Conservation (phyloP, 2,888 invertebrate species). For the Acrobasis repandana region DNA sequence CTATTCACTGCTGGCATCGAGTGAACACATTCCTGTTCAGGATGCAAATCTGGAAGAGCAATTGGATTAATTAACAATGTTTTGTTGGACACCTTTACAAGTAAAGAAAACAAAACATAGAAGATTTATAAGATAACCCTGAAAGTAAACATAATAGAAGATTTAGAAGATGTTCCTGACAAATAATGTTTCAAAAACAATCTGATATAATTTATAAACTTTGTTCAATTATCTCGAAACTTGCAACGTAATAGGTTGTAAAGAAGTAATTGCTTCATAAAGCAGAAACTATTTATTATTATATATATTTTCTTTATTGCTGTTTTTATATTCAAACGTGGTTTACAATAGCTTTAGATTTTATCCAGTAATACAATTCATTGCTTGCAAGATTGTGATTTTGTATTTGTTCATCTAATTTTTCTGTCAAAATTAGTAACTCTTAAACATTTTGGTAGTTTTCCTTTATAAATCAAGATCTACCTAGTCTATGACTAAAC, state of each 20-base stretch:
- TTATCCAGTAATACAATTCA: neutral
- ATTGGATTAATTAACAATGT: no score
- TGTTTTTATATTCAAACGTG: neutral
- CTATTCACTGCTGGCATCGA: conserved; percentile 16
- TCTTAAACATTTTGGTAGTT: neutral
- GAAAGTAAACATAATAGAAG: neutral
- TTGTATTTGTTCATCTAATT: neutral
- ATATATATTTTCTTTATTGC: conserved; percentile 25
- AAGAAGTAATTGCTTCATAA: conserved; percentile 21
- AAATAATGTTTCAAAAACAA: neutral
- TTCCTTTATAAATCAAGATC: neutral
- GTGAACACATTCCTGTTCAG: conserved; percentile 2
- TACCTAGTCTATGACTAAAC: neutral
- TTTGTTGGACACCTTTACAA: neutral
- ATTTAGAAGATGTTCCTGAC: neutral
- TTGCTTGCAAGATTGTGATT: neutral
- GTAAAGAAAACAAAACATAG: neutral
- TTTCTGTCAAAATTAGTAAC: neutral
- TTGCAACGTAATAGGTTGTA: conserved; percentile 5
- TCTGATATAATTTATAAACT: neutral
- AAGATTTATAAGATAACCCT: no score
- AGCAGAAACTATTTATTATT: conserved; percentile 1
- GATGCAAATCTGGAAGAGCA: conserved; percentile 6
- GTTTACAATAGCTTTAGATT: conserved; percentile 1
- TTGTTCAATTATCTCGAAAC: conserved; percentile 1